Evolutionary conservation across 2,888 invertebrate genomes (phyloP), one percentile per base, ranked within the genome.

Genomic region (Melanophora roralis): DNA sequence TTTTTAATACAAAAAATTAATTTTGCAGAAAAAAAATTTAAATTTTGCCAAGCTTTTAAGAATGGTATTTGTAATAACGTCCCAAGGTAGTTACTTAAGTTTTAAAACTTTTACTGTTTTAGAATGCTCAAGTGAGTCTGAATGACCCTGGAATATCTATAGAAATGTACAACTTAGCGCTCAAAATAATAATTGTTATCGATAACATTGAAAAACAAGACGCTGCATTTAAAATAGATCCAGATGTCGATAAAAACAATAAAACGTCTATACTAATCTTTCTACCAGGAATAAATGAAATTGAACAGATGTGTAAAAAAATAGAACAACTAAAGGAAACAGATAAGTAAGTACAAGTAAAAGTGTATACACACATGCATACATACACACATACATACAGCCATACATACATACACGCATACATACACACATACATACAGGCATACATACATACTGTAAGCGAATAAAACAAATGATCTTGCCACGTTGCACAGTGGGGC

Each of bases 281-380:
- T 89, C 89, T 98, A 82, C 98, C 98, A 0, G 98, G 97, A 53
- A 93, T 96, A 65, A 90, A 92, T 84, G 97, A 97, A 91, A 97
- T 97, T 76, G 95, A 96, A 86, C 93, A 93, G 67, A 90, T 95
- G 85, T 92, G 92, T 85, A 91, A 88, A 49, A 83, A 88, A 9
- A 83, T 92, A 0, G 84, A 86, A 16, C 82, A 82, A 19, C 47
- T 85, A 0, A 82, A 83, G 51, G 78, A 82, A 60, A 72, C 82
- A 2, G 76, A 83, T 9, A 78, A 82, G 83, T 84, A 72, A 40
- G 82, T 79, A 60, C 9, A 47, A 51, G n/a, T n/a, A 5, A 2
- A 40, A 40, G 11, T 40, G 5, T 40, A 27, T 27, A 27, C 6
- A 5, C 6, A 27, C 6, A 5, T 27, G 3, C 6, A 27, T 27